A percentile compares a stretch with the other conserved stretches of the same genome.
phyloP scores from a whole-genome alignment of 2,797 vertebrate species.

The Lepidocolaptes lacrymiger region DNA sequence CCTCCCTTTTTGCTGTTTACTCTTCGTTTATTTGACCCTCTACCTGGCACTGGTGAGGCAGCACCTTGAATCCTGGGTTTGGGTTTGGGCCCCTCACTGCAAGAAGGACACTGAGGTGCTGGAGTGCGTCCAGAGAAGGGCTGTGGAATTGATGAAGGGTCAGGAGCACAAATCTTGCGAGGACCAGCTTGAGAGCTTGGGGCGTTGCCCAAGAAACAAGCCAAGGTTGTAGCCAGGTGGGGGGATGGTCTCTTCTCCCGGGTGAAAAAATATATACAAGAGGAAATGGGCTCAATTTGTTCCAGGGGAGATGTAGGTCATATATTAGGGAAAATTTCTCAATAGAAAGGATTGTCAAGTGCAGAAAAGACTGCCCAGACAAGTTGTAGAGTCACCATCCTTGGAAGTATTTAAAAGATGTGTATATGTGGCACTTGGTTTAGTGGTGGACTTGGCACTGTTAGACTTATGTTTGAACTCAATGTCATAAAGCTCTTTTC shows the following conservation, averaged over 20 bases:
- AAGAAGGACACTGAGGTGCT: not conserved
- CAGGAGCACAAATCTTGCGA: not conserved
- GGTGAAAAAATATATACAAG: not conserved
- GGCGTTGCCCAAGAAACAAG: too few relatives aligned
- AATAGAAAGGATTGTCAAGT: not conserved
- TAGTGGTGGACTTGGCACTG: not conserved
- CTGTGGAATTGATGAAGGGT: not conserved
- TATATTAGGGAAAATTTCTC: not conserved
- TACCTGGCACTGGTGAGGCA: too few relatives aligned
- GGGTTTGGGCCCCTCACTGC: not conserved
- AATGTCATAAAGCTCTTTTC: not conserved
- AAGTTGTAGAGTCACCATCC: rapidly evolving
- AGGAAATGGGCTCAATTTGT: not conserved
- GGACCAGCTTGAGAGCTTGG: not conserved
- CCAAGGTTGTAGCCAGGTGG: not conserved
- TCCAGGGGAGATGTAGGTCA: not conserved
- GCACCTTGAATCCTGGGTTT: not conserved
- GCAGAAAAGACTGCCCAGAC: not conserved
- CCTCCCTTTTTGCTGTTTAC: not conserved
- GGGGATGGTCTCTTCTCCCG: not conserved
- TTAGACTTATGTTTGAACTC: not conserved
- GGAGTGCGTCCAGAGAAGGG: not conserved
- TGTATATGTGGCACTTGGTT: not conserved
- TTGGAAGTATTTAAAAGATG: not conserved
- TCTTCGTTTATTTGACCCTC: not conserved